Conservation (phyloP, 2,113 vertebrate genomes). For the Pagrus major region DNA sequence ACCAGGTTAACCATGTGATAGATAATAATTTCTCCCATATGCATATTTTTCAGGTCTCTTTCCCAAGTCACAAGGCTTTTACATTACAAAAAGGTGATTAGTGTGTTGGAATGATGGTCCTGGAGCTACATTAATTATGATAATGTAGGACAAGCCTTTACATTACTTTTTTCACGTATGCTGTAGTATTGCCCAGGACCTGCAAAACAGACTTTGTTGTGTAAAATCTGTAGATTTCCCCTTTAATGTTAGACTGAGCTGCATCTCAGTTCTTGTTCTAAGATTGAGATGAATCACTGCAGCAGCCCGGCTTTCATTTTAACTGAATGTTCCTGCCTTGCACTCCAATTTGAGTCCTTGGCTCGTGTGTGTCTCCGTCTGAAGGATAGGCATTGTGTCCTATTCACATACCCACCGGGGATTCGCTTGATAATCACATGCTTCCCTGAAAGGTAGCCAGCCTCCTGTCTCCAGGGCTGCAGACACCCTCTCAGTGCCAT, state of each 20-base stretch:
- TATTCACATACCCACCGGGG: constrained; percentile 37
- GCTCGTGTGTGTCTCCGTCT: constrained; percentile 6
- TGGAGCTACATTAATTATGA: too few species aligned
- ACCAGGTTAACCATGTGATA: too few species aligned
- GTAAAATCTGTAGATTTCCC: neutral
- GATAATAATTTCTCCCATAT: too few species aligned
- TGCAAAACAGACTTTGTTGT: neutral
- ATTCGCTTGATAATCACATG: constrained; percentile 66
- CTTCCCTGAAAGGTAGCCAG: constrained; percentile 50
- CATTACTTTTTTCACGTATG: neutral
- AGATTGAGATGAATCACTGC: neutral
- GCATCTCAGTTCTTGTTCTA: neutral
- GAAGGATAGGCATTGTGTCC: constrained; percentile 41
- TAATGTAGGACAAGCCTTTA: too few species aligned
- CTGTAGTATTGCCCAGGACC: neutral
- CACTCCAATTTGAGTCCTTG: constrained; percentile 26
- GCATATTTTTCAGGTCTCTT: too few species aligned
- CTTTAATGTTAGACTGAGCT: constrained; percentile 1
- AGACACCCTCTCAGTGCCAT: constrained; percentile 47
- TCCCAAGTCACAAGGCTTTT: too few species aligned
- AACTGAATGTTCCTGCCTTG: constrained; percentile 7
- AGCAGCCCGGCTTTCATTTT: constrained; percentile 14
- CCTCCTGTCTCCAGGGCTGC: constrained; percentile 64
- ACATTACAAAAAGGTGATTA: too few species aligned
- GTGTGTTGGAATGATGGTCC: too few species aligned